phyloP scores from a whole-genome alignment of 2,888 invertebrate genomes.

The Liodrosophila aerea region DNA sequence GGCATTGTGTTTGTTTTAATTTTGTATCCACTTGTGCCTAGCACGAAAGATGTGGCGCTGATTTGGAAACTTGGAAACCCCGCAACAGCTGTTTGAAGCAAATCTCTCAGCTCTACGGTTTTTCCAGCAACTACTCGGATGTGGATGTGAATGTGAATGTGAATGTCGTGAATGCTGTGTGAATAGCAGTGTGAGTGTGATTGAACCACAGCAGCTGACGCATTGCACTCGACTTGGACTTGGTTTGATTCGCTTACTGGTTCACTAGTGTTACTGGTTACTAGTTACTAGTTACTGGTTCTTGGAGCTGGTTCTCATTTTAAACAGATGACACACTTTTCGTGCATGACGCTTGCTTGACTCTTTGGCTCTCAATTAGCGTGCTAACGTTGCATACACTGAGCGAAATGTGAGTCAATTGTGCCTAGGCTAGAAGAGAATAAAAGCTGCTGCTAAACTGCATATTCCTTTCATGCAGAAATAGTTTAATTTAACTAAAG shows the following conservation, averaged over 20 bases:
- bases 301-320: no score
- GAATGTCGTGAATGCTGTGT: conserved; percentile 5
- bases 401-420: background rate
- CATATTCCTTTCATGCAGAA: no score
- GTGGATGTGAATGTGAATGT: conserved; percentile 17
- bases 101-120: conserved; percentile 19
- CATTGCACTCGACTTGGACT: background rate
- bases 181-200: conserved; percentile 22
- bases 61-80: conserved; percentile 44
- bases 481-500: no score
- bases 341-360: conserved; percentile 4
- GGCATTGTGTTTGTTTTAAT: conserved; percentile 61
- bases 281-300: no score
- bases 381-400: conserved; percentile 17
- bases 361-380: conserved; percentile 29
- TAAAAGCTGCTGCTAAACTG: no score
- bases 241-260: background rate
- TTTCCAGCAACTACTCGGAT: conserved; percentile 30
- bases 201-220: conserved; percentile 26
- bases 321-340: conserved; percentile 43
- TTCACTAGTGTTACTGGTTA: background rate
- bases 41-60: conserved; percentile 60
- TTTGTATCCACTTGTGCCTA: conserved; percentile 76
- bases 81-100: conserved; percentile 51
- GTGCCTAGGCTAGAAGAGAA: no score